A percentile compares a stretch with the other conserved stretches of the same genome.
These are phyloP conservation scores for Manis crassicaudata DNA, from an alignment of 2,797 vertebrate species.

Conservation along the genomic window DNA sequence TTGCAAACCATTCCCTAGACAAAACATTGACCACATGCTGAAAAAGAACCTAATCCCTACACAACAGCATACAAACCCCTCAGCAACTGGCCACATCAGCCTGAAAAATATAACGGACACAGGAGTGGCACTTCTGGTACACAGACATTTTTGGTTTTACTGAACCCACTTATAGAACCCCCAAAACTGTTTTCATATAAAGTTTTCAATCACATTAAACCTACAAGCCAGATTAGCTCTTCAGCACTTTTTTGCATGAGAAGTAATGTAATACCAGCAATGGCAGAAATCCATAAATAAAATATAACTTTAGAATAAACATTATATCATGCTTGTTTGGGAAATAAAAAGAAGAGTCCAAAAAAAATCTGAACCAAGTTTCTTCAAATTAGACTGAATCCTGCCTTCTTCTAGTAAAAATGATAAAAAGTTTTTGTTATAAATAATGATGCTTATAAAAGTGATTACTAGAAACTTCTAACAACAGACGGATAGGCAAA, in stretches of 20 bases:
- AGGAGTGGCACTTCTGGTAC: not conserved
- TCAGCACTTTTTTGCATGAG: not conserved
- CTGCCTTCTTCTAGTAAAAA: not conserved
- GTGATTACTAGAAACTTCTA: not conserved
- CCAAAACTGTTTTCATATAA: not conserved
- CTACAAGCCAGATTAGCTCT: not conserved
- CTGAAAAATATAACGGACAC: not conserved
- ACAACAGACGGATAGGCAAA: not conserved
- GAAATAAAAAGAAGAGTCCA: not conserved
- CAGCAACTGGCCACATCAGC: not conserved
- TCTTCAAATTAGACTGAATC: conserved; percentile 10
- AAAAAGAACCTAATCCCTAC: not conserved
- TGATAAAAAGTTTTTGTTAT: not conserved
- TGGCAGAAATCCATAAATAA: not conserved
- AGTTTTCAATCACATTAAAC: conserved; percentile 36
- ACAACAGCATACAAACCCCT: not conserved
- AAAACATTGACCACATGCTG: conserved; percentile 17
- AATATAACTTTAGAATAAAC: not conserved
- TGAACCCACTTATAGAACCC: not conserved
- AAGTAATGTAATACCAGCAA: not conserved
- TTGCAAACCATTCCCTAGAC: not conserved
- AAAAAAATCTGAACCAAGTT: conserved; percentile 8
- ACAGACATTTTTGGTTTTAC: not conserved
- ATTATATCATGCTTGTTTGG: not conserved
- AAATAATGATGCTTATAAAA: not conserved